These are phyloP conservation scores for Drosophila tripunctata DNA, from an alignment of 2,888 invertebrate species.

Conservation along the genomic window DNA sequence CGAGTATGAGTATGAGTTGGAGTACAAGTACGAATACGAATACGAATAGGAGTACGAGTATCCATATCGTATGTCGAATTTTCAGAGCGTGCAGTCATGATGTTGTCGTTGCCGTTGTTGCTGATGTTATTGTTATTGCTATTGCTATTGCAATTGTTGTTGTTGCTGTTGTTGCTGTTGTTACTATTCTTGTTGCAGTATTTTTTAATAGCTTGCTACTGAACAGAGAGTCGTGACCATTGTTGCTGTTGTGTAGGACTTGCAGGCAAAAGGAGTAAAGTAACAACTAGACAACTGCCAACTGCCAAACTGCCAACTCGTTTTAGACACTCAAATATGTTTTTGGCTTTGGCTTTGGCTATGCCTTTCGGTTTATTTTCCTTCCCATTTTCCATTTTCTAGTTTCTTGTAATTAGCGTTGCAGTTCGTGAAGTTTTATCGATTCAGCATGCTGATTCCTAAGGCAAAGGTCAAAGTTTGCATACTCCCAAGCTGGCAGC, in stretches of 20 bases:
- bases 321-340: slow-evolving; percentile 56
- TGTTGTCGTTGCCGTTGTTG: slow-evolving; percentile 60
- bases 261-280: slow-evolving; percentile 27
- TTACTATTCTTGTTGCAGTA: slow-evolving; percentile 40
- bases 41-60: slow-evolving; percentile 22
- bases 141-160: slow-evolving; percentile 12
- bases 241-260: slow-evolving; percentile 47
- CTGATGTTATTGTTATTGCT: slow-evolving; percentile 47
- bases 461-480: slow-evolving; percentile 15
- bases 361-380: slow-evolving; percentile 18
- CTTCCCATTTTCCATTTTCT: slow-evolving; percentile 24
- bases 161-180: slow-evolving; percentile 3
- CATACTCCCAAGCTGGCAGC: background rate
- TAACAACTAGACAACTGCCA: slow-evolving; percentile 51
- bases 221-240: slow-evolving; percentile 70
- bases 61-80: slow-evolving; percentile 75
- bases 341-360: slow-evolving; percentile 9
- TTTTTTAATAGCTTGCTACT: slow-evolving; percentile 75
- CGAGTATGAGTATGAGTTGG: background rate
- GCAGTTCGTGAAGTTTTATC: slow-evolving; percentile 70
- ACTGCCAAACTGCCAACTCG: slow-evolving; percentile 42
- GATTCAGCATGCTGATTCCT: slow-evolving; percentile 45
- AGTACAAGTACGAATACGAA: background rate
- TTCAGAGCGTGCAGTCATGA: slow-evolving; percentile 75
- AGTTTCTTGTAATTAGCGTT: slow-evolving; percentile 74